Conservation (phyloP, 2,797 vertebrate genomes). For the Molossus alvarezi region DNA sequence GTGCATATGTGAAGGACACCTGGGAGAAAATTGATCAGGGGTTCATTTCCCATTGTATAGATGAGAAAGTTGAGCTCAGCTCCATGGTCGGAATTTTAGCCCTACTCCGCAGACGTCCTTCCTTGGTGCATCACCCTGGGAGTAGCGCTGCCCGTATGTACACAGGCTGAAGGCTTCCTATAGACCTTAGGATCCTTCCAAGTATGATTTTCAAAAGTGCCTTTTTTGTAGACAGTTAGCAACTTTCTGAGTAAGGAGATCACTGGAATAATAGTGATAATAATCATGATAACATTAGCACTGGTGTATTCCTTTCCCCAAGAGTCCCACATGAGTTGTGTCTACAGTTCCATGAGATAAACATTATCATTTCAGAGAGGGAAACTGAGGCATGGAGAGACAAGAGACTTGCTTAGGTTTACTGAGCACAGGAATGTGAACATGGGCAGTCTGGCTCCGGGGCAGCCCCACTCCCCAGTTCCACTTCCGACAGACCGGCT, state of each 20-base stretch:
- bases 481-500: not conserved
- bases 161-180: not conserved
- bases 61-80: not conserved
- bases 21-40: not conserved
- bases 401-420: not conserved
- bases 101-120: not conserved
- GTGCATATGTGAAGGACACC: not conserved
- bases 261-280: not conserved
- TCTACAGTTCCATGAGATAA: not conserved
- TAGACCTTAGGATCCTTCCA: rapidly evolving
- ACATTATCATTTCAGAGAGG: not conserved
- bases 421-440: not conserved
- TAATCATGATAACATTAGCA: not conserved
- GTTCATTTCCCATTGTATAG: not conserved
- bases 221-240: not conserved
- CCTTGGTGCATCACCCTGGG: rapidly evolving
- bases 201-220: not conserved
- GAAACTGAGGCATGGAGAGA: not conserved
- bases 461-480: rapidly evolving
- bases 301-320: not conserved
- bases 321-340: not conserved
- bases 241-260: not conserved
- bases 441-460: rapidly evolving
- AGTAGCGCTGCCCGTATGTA: not conserved
- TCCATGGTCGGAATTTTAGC: not conserved